phyloP scores from a whole-genome alignment of 53 echinoderm and acorn worm species.

The Stichopus horrens region DNA sequence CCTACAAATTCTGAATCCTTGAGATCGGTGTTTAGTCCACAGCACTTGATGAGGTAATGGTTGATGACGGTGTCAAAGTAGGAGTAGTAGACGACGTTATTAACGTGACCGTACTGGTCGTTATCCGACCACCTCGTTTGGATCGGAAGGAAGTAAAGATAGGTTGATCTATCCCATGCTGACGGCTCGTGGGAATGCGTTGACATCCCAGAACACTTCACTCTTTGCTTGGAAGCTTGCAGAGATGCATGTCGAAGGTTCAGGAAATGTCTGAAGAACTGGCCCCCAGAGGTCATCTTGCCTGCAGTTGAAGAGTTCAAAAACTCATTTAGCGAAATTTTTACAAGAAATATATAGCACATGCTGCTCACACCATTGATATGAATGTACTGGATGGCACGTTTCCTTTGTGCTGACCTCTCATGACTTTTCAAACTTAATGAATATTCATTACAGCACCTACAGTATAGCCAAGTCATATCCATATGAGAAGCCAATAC shows the following conservation, averaged over 20 bases:
- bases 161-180: constrained; percentile 62
- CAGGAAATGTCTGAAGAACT: background rate
- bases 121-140: constrained; percentile 79
- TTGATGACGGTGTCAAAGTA: constrained; percentile 85
- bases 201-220: background rate
- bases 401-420: too few relatives aligned
- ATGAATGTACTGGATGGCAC: too few relatives aligned
- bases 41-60: constrained; percentile 69
- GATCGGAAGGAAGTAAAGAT: constrained; percentile 80
- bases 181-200: background rate
- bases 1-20: constrained; percentile 60
- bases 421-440: too few relatives aligned
- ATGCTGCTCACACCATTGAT: too few relatives aligned
- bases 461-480: too few relatives aligned
- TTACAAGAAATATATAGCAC: too few relatives aligned
- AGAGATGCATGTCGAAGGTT: background rate
- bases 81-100: constrained; percentile 79
- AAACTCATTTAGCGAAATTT: background rate
- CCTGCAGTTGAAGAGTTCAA: background rate
- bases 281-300: background rate
- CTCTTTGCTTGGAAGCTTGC: background rate
- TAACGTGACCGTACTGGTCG: constrained; percentile 84
- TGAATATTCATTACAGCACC: too few relatives aligned
- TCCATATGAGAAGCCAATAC: too few relatives aligned
- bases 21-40: constrained; percentile 53